These are phyloP conservation scores for Esox niger DNA, from an alignment of 2,113 vertebrate species.

Conservation along the genomic window DNA sequence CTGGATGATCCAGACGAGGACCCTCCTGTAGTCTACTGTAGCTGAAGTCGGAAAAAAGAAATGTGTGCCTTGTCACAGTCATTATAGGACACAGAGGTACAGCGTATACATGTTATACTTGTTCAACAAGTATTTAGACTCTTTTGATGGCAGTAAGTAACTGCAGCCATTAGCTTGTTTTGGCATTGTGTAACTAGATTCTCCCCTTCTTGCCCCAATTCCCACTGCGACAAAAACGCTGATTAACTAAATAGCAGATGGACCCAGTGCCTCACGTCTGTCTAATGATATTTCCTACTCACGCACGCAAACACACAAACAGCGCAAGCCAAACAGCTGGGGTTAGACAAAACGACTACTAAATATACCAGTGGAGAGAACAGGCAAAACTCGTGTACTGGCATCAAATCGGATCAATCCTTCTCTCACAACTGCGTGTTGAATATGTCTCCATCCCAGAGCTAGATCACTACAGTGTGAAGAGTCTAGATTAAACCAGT, in stretches of 20 bases:
- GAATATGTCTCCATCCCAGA: too few relatives aligned
- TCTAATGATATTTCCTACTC: slow-evolving; percentile 29
- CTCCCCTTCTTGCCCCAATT: slow-evolving; percentile 10
- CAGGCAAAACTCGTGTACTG: slow-evolving; percentile 10
- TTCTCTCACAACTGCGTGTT: too few relatives aligned
- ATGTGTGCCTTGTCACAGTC: neutral
- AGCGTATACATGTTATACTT: too few relatives aligned
- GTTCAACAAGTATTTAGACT: neutral
- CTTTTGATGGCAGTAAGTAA: neutral
- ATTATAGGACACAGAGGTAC: neutral
- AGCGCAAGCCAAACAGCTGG: slow-evolving; percentile 20
- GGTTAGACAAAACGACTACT: slow-evolving; percentile 19
- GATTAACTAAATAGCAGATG: slow-evolving; percentile 58
- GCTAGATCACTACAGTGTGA: too few relatives aligned
- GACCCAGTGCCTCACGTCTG: slow-evolving; percentile 38
- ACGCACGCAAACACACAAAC: slow-evolving; percentile 14
- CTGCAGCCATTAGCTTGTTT: neutral
- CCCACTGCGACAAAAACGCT: slow-evolving; percentile 32
- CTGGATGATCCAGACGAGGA: neutral
- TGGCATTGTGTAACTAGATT: slow-evolving; percentile 14
- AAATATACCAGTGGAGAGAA: slow-evolving; percentile 20
- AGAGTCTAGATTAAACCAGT: slow-evolving; percentile 16
- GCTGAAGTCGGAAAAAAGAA: neutral
- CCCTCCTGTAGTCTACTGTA: neutral
- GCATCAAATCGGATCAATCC: too few relatives aligned